These are phyloP conservation scores for Caenorhabditis remanei DNA, from an alignment of 1,140 invertebrate species.

Conservation along the genomic window DNA sequence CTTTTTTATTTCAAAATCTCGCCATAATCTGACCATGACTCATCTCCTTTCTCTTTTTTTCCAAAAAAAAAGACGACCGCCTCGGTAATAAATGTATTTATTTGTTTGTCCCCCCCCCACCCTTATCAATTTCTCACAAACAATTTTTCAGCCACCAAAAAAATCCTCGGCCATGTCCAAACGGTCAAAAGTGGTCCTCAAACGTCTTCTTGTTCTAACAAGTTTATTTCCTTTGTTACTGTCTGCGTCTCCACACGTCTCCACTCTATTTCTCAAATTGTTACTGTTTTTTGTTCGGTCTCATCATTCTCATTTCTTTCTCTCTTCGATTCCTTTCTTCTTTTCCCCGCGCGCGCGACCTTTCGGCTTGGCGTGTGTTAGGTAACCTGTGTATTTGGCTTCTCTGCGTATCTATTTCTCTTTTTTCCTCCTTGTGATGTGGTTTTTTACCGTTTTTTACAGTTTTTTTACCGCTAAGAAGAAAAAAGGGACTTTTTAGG, in stretches of 20 bases:
- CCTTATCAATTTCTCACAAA: background rate
- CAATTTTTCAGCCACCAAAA: too few species aligned
- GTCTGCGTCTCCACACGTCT: background rate
- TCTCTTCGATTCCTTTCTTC: background rate
- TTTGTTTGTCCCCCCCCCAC: background rate
- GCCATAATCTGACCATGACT: background rate
- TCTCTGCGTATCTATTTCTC: background rate
- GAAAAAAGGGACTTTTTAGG: background rate
- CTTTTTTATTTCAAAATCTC: background rate
- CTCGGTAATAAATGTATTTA: background rate
- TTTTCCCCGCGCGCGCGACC: background rate
- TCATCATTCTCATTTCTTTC: slow-evolving; percentile 1
- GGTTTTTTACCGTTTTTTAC: background rate
- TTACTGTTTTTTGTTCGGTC: background rate
- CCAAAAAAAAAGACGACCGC: background rate
- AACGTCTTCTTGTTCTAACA: background rate
- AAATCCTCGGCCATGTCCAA: background rate
- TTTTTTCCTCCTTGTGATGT: too few species aligned
- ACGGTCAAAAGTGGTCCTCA: background rate
- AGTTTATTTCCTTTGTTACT: slow-evolving; percentile 4
- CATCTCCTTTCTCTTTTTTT: background rate
- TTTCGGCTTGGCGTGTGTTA: background rate
- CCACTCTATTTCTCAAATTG: background rate
- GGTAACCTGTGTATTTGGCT: background rate
- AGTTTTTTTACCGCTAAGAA: background rate